Evolutionary conservation across 1,140 invertebrate genomes (phyloP), one percentile per base, ranked within the genome.

Genomic region (Drosophila kepulauana): DNA sequence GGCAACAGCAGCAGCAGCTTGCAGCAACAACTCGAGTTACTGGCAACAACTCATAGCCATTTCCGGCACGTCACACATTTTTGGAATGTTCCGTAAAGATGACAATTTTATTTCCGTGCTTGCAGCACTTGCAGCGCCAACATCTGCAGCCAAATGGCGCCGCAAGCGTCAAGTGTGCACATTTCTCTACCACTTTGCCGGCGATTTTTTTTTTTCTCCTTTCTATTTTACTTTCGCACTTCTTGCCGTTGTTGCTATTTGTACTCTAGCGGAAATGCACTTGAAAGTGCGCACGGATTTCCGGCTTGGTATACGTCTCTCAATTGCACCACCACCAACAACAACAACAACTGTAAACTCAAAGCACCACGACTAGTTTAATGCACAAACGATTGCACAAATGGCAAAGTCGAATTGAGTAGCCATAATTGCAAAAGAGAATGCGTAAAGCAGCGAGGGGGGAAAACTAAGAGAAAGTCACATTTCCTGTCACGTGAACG

Each of bases 241-340:
- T n/a, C 10, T 16, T n/a, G 16, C 51, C 38, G 38, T 61, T 54
- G n/a, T 10, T 70, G 43, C 41, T 64, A 52, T 30, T 15, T 28
- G 51, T 58, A 67, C 62, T 48, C 45, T 57, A 51, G 62, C 76
- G 84, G 82, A 88, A 88, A 88, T 82, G 84, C 84, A 82, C 72
- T 88, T 67, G 65, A 86, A 87, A 76, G 63, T 74, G 72, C 65
- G 69, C 72, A 77, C 72, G 79, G 77, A 88, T 82, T 88, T 87
- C 79, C 82, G 76, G 72, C 48, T 62, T 73, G 43, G 41, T 62
- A 65, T 68, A 43, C 41, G 64, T 48, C 46, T 59, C 16, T 30
- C 16, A 43, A 70, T 63, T 62, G 67, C 51, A 70, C 45, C 70
- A 13, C 49, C 15, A 63, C 33, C 13, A 51, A 20, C 41, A 16